These are phyloP conservation scores for Callosobruchus maculatus DNA, from an alignment of 2,888 invertebrate species.

Conservation along the genomic window DNA sequence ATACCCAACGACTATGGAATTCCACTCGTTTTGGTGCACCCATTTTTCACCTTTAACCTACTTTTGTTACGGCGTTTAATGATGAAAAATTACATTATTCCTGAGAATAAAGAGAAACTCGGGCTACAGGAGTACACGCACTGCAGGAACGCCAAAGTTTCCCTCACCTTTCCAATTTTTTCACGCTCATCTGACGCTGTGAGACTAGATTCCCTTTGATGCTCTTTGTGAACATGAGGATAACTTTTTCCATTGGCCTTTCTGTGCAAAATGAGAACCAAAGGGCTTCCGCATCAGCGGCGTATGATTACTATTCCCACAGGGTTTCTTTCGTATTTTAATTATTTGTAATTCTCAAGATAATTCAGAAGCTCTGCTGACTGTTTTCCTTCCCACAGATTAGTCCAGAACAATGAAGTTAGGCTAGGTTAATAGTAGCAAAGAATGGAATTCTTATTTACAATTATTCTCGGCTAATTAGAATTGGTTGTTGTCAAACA, in stretches of 20 bases:
- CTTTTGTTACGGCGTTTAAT: background rate
- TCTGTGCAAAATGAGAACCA: background rate
- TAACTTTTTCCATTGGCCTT: background rate
- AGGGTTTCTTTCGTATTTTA: too few relatives aligned
- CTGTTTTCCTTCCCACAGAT: too few relatives aligned
- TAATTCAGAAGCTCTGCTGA: too few relatives aligned
- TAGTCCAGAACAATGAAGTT: too few relatives aligned
- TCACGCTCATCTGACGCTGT: background rate
- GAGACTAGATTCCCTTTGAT: background rate
- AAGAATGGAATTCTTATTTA: too few relatives aligned
- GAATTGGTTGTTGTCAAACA: too few relatives aligned
- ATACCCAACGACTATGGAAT: background rate
- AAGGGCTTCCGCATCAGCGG: background rate
- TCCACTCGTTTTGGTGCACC: background rate
- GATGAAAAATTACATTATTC: background rate
- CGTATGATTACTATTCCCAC: background rate
- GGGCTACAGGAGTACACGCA: background rate
- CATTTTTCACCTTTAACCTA: background rate
- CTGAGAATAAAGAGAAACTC: background rate
- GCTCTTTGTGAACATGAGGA: background rate
- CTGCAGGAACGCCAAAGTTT: background rate
- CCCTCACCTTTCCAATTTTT: background rate
- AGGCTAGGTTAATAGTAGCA: too few relatives aligned
- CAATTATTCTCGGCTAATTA: too few relatives aligned
- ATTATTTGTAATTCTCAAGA: too few relatives aligned